These are phyloP conservation scores for Onychorhynchus coronatus DNA, from an alignment of 2,113 vertebrate genomes.

Conservation along the genomic window DNA sequence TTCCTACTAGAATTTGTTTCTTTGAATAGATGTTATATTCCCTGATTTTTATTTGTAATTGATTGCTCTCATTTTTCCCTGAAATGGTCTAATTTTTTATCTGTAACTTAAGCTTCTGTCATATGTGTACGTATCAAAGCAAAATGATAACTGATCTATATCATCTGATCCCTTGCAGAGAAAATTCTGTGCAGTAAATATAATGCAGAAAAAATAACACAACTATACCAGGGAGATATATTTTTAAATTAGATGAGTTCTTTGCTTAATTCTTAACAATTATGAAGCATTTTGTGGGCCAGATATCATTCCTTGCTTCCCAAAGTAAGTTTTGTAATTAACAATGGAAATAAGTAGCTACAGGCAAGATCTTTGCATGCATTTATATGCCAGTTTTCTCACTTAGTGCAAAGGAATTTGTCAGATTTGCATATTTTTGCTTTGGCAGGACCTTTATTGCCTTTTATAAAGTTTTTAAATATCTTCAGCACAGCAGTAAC, in stretches of 20 bases:
- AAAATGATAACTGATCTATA: background rate
- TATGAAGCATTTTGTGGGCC: constrained; percentile 19
- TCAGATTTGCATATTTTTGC: constrained; percentile 50
- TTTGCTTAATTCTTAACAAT: constrained; percentile 16
- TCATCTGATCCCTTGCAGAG: background rate
- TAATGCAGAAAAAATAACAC: background rate
- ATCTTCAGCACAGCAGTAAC: constrained; percentile 33
- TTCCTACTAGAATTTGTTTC: background rate
- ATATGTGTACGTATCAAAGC: background rate
- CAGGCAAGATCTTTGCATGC: constrained; percentile 32
- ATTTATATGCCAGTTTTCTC: background rate
- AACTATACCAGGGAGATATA: background rate
- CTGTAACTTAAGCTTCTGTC: background rate
- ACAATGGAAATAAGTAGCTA: constrained; percentile 56
- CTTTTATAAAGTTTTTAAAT: constrained; percentile 49
- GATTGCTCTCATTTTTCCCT: background rate
- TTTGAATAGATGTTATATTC: background rate
- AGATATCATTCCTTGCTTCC: constrained; percentile 36
- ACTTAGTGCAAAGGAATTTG: constrained; percentile 30
- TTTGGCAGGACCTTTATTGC: constrained; percentile 42
- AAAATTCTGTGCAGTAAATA: background rate
- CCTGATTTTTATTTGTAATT: background rate
- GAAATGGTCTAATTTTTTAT: background rate
- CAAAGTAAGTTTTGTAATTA: constrained; percentile 48
- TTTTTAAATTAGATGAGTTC: background rate